Conservation (phyloP, 2,797 vertebrate genomes). For the Helostoma temminkii region DNA sequence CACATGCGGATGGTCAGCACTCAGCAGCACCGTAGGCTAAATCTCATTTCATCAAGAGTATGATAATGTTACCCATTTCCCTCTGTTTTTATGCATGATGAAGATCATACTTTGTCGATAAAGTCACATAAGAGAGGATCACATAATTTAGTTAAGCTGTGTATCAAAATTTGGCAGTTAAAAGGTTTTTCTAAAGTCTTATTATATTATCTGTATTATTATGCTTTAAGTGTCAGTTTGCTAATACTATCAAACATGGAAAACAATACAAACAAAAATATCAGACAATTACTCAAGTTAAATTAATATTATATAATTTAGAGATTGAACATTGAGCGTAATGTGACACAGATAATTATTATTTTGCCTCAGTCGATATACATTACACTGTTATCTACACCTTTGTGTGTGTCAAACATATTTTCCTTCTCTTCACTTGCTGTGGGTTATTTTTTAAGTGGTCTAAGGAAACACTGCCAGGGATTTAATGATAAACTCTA, state of each 20-base stretch:
- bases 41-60: no score
- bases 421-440: background rate
- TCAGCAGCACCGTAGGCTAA: background rate
- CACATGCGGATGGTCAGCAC: background rate
- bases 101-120: no score
- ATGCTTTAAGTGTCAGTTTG: no score
- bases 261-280: no score
- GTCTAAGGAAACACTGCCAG: slow-evolving; percentile 36
- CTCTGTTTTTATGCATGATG: no score
- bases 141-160: no score
- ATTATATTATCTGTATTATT: no score
- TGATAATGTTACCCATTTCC: background rate
- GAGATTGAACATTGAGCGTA: background rate
- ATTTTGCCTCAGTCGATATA: background rate
- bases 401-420: background rate
- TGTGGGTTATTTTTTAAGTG: slow-evolving; percentile 42
- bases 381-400: background rate
- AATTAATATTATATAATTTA: background rate
- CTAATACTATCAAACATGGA: no score
- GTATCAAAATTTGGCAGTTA: no score
- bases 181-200: no score
- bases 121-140: no score
- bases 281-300: no score
- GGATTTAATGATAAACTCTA: slow-evolving; percentile 40
- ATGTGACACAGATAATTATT: background rate